A percentile compares a stretch with the other conserved stretches of the same genome.
Conservation (phyloP, 2,888 invertebrate species). For the Biston betularia region DNA sequence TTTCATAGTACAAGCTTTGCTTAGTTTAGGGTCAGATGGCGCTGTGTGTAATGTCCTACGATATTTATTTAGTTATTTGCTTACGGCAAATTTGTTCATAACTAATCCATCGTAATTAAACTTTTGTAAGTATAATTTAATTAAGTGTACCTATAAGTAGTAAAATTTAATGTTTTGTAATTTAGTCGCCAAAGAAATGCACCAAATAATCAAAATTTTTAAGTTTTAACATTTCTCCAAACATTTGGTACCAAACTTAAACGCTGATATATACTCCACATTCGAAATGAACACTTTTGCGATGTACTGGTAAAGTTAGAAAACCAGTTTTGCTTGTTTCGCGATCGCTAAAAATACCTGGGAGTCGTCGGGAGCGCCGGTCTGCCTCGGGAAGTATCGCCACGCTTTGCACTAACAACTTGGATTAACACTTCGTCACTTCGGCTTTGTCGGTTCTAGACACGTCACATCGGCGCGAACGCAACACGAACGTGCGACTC, state of each 20-base stretch:
- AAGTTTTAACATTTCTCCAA: not conserved
- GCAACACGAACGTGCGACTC: conserved; percentile 51
- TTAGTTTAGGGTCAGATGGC: no score
- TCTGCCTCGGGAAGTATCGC: conserved; percentile 44
- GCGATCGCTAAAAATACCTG: conserved; percentile 72
- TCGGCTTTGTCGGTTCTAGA: conserved; percentile 24
- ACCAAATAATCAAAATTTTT: no score
- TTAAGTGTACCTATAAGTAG: no score
- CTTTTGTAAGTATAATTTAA: no score
- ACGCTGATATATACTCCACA: conserved; percentile 23
- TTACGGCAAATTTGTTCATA: no score
- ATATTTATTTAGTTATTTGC: no score
- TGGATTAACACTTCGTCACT: conserved; percentile 59
- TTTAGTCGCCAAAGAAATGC: no score
- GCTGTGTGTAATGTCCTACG: no score
- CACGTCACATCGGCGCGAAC: conserved; percentile 41
- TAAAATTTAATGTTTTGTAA: no score
- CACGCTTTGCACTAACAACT: conserved; percentile 57
- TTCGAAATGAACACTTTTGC: conserved; percentile 60
- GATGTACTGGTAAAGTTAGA: conserved; percentile 52
- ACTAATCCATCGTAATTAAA: no score
- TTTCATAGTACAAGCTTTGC: no score
- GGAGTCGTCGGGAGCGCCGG: conserved; percentile 54
- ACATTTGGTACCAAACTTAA: not conserved
- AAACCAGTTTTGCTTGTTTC: conserved; percentile 67